phyloP scores from a whole-genome alignment of 2,797 vertebrate genomes.

The Gymnocypris eckloni region DNA sequence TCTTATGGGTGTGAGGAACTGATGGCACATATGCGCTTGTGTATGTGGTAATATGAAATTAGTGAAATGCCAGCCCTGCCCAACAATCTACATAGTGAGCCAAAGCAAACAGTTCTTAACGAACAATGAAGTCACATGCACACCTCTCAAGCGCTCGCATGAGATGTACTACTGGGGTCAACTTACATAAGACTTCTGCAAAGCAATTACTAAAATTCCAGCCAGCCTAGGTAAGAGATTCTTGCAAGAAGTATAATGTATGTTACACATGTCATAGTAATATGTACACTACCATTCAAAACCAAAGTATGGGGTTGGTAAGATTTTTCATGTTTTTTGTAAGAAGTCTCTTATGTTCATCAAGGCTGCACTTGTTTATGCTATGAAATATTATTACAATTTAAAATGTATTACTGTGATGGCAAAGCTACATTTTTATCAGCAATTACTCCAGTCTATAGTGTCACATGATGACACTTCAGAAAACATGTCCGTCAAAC shows the following conservation, averaged over 20 bases:
- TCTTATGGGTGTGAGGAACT: constrained; percentile 22
- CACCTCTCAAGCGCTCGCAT: background rate
- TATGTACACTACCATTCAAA: background rate
- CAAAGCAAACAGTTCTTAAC: constrained; percentile 39
- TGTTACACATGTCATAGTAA: background rate
- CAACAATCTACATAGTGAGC: constrained; percentile 17
- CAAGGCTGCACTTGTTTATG: background rate
- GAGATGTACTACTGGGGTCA: constrained; percentile 7
- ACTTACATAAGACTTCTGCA: background rate
- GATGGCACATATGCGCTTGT: constrained; percentile 12
- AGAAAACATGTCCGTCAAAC: no score
- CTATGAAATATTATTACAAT: background rate
- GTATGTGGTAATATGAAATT: background rate
- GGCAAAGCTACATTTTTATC: background rate
- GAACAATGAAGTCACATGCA: constrained; percentile 31
- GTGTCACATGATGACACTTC: background rate
- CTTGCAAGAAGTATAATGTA: background rate
- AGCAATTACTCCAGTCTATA: background rate
- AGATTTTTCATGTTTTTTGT: background rate
- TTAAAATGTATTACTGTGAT: background rate
- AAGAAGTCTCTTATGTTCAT: background rate
- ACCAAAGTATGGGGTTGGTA: background rate
- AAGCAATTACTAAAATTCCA: background rate
- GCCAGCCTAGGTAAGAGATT: background rate
- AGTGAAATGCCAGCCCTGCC: constrained; percentile 22